These are phyloP conservation scores for Cisticola juncidis DNA, from an alignment of 2,113 vertebrate species.

Conservation along the genomic window DNA sequence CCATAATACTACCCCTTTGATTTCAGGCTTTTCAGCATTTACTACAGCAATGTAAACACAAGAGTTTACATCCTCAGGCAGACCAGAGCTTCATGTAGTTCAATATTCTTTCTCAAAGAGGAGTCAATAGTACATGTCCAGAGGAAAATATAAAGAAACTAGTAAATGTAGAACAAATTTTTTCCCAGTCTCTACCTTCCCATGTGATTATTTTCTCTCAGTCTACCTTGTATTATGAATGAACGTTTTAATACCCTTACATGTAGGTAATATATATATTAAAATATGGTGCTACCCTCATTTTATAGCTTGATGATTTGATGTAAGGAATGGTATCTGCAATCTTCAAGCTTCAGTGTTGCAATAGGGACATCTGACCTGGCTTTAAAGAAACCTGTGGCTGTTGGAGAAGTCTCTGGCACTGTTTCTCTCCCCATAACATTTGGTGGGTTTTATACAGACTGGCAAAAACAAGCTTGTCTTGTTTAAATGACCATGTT, in stretches of 20 bases:
- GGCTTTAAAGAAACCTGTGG: not conserved
- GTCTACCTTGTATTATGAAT: accelerated
- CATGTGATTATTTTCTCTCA: not conserved
- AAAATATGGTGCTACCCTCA: not conserved
- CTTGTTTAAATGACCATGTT: not conserved
- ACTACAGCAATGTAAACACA: not conserved
- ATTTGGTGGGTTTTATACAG: not conserved
- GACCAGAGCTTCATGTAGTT: not conserved
- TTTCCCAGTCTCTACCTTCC: not conserved
- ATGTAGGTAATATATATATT: not conserved
- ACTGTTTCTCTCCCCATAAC: not conserved
- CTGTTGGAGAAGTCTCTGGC: not conserved
- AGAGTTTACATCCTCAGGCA: not conserved
- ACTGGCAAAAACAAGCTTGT: not conserved
- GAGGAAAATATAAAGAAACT: not conserved
- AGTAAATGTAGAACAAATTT: not conserved
- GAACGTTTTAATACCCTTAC: not conserved
- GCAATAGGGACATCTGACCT: not conserved
- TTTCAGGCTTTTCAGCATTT: constrained; percentile 18
- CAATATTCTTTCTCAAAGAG: not conserved
- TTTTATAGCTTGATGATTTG: not conserved
- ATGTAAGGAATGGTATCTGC: not conserved
- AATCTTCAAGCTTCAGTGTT: not conserved
- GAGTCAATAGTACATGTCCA: not conserved
- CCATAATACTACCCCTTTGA: not conserved